phyloP scores from a whole-genome alignment of 1,140 invertebrate species.

The Nixonia krombeini region DNA sequence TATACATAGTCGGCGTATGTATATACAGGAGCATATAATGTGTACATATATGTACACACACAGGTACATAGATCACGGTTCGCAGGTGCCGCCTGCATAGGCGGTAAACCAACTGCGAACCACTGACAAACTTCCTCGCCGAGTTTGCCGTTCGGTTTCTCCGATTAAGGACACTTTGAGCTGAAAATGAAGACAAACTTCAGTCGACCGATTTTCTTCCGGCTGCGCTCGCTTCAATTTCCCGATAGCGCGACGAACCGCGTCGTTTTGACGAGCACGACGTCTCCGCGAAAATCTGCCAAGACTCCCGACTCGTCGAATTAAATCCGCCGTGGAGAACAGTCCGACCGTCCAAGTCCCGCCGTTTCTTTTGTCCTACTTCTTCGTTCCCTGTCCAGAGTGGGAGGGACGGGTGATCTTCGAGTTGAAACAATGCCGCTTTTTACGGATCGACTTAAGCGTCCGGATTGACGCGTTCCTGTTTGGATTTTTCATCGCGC shows the following conservation, averaged over 20 bases:
- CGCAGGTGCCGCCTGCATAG: constrained; percentile 21
- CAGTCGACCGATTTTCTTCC: constrained; percentile 7
- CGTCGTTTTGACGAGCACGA: too few species aligned
- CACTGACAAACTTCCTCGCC: constrained; percentile 23
- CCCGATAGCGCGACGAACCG: background rate
- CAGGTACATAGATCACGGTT: constrained; percentile 7
- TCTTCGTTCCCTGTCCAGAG: too few species aligned
- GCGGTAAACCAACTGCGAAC: constrained; percentile 31
- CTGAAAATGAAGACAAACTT: constrained; percentile 37
- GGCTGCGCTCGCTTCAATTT: background rate
- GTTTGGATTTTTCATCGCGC: background rate
- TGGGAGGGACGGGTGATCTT: too few species aligned
- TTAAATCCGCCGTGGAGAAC: too few species aligned
- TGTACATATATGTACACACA: background rate
- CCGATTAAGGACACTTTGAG: constrained; percentile 34
- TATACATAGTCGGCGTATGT: constrained; percentile 22
- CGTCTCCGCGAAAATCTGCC: too few species aligned
- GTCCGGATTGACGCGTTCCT: too few species aligned
- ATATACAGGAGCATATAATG: background rate
- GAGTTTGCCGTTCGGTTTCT: constrained; percentile 19
- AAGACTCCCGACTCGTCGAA: too few species aligned
- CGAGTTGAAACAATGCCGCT: background rate
- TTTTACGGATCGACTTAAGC: background rate
- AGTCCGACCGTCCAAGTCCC: too few species aligned
- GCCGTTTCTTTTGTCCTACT: too few species aligned